phyloP scores from a whole-genome alignment of 1,140 invertebrate species.

The Brachionus koreanus region DNA sequence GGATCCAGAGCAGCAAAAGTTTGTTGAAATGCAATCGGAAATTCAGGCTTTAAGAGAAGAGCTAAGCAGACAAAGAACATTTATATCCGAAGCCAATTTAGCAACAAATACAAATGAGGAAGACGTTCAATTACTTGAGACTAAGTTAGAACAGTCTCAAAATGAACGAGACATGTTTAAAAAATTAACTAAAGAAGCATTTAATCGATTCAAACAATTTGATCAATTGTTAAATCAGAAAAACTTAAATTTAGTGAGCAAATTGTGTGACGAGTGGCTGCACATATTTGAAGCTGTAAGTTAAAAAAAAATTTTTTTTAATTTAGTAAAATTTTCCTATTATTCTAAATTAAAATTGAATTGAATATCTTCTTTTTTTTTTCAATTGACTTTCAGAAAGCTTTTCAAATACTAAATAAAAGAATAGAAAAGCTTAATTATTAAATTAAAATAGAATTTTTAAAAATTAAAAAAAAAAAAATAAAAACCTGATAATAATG shows the following conservation, averaged over 20 bases:
- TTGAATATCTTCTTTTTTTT: too few relatives aligned
- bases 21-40: constrained; percentile 59
- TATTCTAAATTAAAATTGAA: too few relatives aligned
- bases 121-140: background rate
- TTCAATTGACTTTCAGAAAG: too few relatives aligned
- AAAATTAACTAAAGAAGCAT: constrained; percentile 48
- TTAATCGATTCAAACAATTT: constrained; percentile 22
- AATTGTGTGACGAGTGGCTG: constrained; percentile 8
- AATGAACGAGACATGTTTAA: constrained; percentile 35
- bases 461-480: too few relatives aligned
- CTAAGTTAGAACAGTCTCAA: constrained; percentile 3
- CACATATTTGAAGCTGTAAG: background rate
- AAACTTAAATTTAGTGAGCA: background rate
- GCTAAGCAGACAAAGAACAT: constrained; percentile 53
- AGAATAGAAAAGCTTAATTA: too few relatives aligned
- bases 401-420: too few relatives aligned
- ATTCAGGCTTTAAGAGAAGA: constrained; percentile 57
- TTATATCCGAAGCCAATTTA: constrained; percentile 47
- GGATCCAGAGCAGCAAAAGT: constrained; percentile 66
- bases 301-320: background rate
- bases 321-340: background rate
- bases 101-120: constrained; percentile 45
- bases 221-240: background rate
- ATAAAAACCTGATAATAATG: too few relatives aligned
- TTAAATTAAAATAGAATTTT: too few relatives aligned